Percentiles rank a stretch among this genome's conserved stretches.
Conservation (phyloP, 2,888 invertebrate genomes). For the Sinodicranocentrus sp. region DNA sequence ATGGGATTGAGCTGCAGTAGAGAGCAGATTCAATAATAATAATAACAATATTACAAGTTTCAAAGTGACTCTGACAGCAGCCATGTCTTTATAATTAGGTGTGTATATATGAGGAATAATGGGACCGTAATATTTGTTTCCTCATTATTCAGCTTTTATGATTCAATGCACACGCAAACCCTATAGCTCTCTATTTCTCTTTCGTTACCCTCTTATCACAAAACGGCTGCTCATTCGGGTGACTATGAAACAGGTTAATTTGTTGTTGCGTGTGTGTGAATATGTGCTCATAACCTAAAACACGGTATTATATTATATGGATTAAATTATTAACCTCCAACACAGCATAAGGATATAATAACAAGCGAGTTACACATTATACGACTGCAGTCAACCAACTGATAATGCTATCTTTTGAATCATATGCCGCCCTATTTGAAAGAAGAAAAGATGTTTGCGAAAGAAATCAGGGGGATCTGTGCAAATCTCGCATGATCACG, state of each 20-base stretch:
- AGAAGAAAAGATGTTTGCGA: too few species aligned
- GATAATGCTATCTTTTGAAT: too few species aligned
- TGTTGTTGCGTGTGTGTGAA: conserved; percentile 21
- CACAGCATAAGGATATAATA: too few species aligned
- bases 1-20: conserved; percentile 1
- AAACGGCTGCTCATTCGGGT: conserved; percentile 30
- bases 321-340: too few species aligned
- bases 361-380: too few species aligned
- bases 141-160: conserved; percentile 39
- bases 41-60: conserved; percentile 18
- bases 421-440: too few species aligned
- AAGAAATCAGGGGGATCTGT: too few species aligned
- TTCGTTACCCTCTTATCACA: conserved; percentile 15
- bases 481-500: too few species aligned
- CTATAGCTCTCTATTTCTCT: conserved; percentile 1
- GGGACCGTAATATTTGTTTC: conserved; percentile 30
- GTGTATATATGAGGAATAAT: background rate
- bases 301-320: too few species aligned
- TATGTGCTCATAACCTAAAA: too few species aligned
- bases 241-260: conserved; percentile 36
- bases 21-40: background rate
- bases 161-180: conserved; percentile 38
- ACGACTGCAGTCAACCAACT: too few species aligned
- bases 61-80: conserved; percentile 10
- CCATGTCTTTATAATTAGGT: conserved; percentile 30